Conservation (phyloP, 1,140 invertebrate species). For the Lordiphosa collinella region DNA sequence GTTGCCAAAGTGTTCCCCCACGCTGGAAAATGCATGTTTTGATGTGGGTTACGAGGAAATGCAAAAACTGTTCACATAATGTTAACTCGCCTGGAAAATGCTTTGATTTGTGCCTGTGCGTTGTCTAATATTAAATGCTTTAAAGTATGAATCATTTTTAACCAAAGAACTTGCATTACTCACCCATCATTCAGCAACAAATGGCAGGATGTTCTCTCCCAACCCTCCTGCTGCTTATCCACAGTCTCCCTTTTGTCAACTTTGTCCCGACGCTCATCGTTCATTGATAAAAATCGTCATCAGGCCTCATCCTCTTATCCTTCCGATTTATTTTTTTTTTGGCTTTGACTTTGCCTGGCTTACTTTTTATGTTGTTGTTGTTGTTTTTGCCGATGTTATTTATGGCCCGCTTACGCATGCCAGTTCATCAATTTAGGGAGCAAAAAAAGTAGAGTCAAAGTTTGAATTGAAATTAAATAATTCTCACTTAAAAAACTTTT, state of each 20-base stretch:
- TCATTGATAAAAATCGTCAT: conserved; percentile 64
- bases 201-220: conserved; percentile 19
- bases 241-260: conserved; percentile 23
- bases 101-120: too few species aligned
- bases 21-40: too few species aligned
- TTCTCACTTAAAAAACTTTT: conserved; percentile 45
- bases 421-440: neutral
- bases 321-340: conserved; percentile 3
- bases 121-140: too few species aligned
- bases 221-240: conserved; percentile 6
- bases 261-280: conserved; percentile 43
- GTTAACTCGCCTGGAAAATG: too few species aligned
- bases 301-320: conserved; percentile 3
- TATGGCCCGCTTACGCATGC: conserved; percentile 18
- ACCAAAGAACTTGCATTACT: too few species aligned
- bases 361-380: conserved; percentile 10
- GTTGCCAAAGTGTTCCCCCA: conserved; percentile 44
- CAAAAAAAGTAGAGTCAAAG: conserved; percentile 17
- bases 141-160: too few species aligned
- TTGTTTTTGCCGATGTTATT: conserved; percentile 19
- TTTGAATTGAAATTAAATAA: conserved; percentile 51
- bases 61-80: too few species aligned
- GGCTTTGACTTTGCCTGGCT: conserved; percentile 10
- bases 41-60: too few species aligned
- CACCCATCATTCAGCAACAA: conserved; percentile 14